A percentile compares a stretch with the other conserved stretches of the same genome.
These are phyloP conservation scores for Alethe castanea DNA, from an alignment of 2,113 vertebrate genomes.

Conservation along the genomic window DNA sequence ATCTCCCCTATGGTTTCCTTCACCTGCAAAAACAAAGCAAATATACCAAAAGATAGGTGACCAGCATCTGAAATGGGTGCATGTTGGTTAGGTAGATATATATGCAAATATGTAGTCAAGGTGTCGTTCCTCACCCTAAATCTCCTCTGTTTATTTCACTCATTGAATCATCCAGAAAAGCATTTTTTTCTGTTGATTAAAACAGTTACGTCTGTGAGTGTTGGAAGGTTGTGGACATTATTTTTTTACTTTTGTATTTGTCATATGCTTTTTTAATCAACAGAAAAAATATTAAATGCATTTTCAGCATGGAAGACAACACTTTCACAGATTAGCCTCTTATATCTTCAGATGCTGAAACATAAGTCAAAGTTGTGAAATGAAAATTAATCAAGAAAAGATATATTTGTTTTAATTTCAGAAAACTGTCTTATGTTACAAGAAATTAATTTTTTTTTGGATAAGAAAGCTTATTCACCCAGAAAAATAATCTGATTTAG, in stretches of 20 bases:
- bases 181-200: neutral
- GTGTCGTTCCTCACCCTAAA: neutral
- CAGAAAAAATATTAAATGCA: neutral
- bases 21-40: constrained; percentile 37
- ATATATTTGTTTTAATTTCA: neutral
- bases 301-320: neutral
- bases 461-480: neutral
- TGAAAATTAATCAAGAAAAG: neutral
- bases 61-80: neutral
- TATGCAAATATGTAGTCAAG: neutral
- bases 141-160: neutral
- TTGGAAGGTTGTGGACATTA: neutral
- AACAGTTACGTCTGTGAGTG: neutral
- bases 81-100: neutral
- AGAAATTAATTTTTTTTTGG: neutral
- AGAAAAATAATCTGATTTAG: neutral
- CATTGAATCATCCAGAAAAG: neutral
- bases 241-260: neutral
- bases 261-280: neutral
- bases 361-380: neutral
- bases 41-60: neutral
- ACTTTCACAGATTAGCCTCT: neutral
- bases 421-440: neutral
- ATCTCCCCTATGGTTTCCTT: constrained; percentile 5
- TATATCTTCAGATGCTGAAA: neutral